phyloP scores from a whole-genome alignment of 2,888 invertebrate species.

The Danaus chrysippus region DNA sequence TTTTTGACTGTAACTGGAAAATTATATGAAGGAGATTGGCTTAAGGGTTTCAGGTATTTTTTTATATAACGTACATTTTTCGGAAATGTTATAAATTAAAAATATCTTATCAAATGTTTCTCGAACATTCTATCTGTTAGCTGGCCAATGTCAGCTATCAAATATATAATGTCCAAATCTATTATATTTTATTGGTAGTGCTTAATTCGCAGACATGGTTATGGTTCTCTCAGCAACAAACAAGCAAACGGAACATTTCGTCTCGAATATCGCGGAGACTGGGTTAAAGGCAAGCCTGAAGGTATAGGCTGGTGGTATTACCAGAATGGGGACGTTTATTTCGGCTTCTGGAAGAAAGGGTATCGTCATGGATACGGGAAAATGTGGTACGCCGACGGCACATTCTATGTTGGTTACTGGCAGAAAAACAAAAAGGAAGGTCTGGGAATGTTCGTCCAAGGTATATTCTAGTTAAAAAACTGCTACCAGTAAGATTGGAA shows the following conservation, averaged over 20 bases:
- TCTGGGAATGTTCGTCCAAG: constrained; percentile 74
- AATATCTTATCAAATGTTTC: too few relatives aligned
- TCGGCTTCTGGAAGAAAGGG: constrained; percentile 76
- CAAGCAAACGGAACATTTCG: constrained; percentile 59
- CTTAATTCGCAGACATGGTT: constrained; percentile 69
- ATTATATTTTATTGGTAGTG: neutral
- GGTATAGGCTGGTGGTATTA: constrained; percentile 80
- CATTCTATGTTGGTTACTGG: constrained; percentile 82
- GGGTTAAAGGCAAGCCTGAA: constrained; percentile 77
- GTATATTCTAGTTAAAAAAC: constrained; percentile 43
- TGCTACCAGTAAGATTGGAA: neutral
- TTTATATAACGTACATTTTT: too few relatives aligned
- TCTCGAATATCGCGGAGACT: constrained; percentile 79
- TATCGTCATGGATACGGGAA: constrained; percentile 79
- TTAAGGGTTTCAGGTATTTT: constrained; percentile 64
- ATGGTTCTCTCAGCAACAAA: constrained; percentile 71
- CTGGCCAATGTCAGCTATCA: too few relatives aligned
- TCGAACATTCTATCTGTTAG: too few relatives aligned
- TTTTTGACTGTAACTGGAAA: constrained; percentile 65
- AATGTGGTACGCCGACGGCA: constrained; percentile 80
- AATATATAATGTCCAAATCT: neutral
- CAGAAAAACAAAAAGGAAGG: constrained; percentile 65
- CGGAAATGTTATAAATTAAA: too few relatives aligned
- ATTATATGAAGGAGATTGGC: constrained; percentile 83
- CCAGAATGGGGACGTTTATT: constrained; percentile 78